Conservation (phyloP, 2,113 vertebrate genomes). For the Amazona vittata region DNA sequence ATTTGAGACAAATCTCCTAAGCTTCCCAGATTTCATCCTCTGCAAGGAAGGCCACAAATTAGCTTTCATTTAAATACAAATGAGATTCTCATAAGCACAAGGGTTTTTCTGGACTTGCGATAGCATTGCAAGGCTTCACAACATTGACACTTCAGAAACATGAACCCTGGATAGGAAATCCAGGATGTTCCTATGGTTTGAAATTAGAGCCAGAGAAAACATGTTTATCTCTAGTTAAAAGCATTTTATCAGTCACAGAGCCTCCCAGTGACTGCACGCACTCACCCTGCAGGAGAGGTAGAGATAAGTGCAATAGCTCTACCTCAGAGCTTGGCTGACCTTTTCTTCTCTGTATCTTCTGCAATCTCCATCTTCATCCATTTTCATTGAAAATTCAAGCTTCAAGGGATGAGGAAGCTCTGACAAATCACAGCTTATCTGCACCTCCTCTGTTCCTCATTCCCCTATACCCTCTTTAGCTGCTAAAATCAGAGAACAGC, state of each 20-base stretch:
- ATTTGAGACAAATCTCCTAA: neutral
- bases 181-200: neutral
- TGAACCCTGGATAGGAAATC: neutral
- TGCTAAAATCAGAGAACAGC: neutral
- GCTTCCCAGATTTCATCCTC: neutral
- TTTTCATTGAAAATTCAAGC: neutral
- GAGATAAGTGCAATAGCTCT: neutral
- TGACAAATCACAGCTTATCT: neutral
- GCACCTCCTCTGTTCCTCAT: neutral
- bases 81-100: neutral
- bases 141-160: neutral
- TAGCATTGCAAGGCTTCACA: neutral
- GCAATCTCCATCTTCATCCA: neutral
- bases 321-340: neutral
- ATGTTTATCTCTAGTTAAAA: neutral
- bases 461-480: neutral
- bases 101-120: neutral
- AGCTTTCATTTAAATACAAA: neutral
- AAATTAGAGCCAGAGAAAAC: neutral
- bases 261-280: neutral
- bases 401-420: neutral
- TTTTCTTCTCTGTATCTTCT: neutral
- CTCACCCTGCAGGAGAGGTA: neutral
- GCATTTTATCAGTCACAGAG: neutral
- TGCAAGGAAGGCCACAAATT: neutral